phyloP scores from a whole-genome alignment of 1,140 invertebrate genomes.

The Drosophila insularis region DNA sequence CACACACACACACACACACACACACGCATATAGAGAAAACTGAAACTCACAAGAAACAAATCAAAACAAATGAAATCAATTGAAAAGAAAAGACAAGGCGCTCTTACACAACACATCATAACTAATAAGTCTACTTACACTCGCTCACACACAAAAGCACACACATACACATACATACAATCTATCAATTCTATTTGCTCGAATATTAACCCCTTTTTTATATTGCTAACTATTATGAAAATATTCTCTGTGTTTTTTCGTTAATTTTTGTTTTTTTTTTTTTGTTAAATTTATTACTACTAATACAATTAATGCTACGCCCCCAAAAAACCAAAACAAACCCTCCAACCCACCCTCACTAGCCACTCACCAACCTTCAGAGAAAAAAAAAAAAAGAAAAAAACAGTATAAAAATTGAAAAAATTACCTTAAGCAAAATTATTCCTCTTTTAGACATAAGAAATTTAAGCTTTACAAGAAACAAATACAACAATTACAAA shows the following conservation, averaged over 20 bases:
- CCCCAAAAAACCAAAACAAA: neutral
- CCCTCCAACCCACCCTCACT: neutral
- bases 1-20: constrained; percentile 24
- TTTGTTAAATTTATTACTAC: neutral
- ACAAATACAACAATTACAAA: neutral
- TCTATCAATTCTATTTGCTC: constrained; percentile 40
- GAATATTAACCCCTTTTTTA: constrained; percentile 32
- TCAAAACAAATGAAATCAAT: neutral
- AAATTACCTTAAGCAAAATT: constrained; percentile 7
- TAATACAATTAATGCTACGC: neutral
- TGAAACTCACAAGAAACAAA: neutral
- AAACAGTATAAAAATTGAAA: no score
- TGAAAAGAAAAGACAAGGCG: neutral
- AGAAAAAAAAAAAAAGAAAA: neutral
- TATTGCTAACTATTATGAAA: constrained; percentile 43
- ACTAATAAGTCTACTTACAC: constrained; percentile 9
- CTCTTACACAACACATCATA: constrained; percentile 16
- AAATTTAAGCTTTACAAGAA: constrained; percentile 9
- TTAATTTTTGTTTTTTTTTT: neutral
- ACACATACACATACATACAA: constrained; percentile 11
- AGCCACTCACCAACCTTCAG: neutral
- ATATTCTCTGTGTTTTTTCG: constrained; percentile 31
- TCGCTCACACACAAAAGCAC: constrained; percentile 11
- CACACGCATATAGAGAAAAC: constrained; percentile 38
- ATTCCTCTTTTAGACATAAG: neutral